Evolutionary conservation across 2,888 invertebrate species (phyloP).

Genomic region (Xestoiulus laeticollis): DNA sequence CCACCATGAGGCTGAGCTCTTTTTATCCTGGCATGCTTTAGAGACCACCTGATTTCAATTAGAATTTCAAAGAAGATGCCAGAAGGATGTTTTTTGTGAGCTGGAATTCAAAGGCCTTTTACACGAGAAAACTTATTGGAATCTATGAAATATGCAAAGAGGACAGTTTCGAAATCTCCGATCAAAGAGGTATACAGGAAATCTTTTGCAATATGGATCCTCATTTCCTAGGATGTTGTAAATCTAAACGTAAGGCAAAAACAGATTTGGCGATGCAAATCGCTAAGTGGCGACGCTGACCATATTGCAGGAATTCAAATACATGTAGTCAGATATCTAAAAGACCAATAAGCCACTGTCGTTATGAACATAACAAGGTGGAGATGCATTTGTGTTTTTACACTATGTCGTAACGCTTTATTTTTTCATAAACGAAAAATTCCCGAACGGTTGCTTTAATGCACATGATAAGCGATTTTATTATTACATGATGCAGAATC

Average conservation of each 20-base stretch:
- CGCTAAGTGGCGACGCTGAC: background rate
- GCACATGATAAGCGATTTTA: too few relatives aligned
- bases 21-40: background rate
- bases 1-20: background rate
- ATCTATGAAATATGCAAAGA: background rate
- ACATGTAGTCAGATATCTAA: too few relatives aligned
- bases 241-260: background rate
- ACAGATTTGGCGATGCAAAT: background rate
- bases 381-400: too few relatives aligned
- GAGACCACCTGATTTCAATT: background rate
- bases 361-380: too few relatives aligned
- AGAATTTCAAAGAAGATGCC: too few relatives aligned
- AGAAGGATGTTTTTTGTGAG: too few relatives aligned
- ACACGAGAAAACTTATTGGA: background rate
- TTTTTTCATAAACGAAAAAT: too few relatives aligned
- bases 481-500: too few relatives aligned
- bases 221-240: background rate
- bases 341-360: too few relatives aligned
- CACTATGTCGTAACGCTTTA: too few relatives aligned
- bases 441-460: too few relatives aligned
- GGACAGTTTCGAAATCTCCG: background rate
- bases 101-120: background rate
- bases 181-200: background rate
- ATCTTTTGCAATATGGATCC: background rate
- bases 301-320: background rate